These are phyloP conservation scores for Bradynema listronoti DNA, from an alignment of 1,140 invertebrate species.

Conservation along the genomic window DNA sequence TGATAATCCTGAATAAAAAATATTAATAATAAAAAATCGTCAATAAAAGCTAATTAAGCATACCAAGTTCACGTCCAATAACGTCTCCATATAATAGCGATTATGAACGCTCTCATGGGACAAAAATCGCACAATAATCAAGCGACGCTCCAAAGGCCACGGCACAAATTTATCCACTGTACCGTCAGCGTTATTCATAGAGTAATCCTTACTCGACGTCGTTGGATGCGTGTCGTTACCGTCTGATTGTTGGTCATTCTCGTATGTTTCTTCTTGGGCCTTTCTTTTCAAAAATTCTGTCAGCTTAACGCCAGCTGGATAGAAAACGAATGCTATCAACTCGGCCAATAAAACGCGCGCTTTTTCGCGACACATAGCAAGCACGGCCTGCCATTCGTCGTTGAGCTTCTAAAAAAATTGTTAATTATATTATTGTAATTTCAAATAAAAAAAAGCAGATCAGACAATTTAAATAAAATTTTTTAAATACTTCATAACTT, in stretches of 20 bases:
- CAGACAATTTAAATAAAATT: no score
- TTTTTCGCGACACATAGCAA: conserved; percentile 28
- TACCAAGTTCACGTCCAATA: conserved; percentile 40
- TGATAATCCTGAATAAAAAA: conserved; percentile 36
- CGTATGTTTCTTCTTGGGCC: no score
- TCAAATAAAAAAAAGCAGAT: background rate
- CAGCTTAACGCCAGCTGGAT: conserved; percentile 24
- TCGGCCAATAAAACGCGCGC: conserved; percentile 33
- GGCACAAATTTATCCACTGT: no score
- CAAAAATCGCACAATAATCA: conserved; percentile 23
- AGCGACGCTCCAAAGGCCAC: conserved; percentile 34
- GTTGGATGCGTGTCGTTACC: no score
- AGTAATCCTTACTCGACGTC: no score
- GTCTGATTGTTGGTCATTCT: no score
- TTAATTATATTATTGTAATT: background rate
- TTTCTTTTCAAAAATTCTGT: background rate
- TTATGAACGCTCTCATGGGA: conserved; percentile 24
- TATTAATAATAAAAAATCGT: background rate
- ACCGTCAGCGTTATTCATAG: no score
- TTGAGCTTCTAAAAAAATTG: conserved; percentile 15
- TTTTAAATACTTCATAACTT: no score
- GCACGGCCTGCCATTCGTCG: conserved; percentile 35
- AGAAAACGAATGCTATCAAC: conserved; percentile 40
- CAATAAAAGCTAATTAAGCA: background rate
- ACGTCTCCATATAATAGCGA: conserved; percentile 10